Base-by-base conservation (phyloP, 2,797 vertebrate species). In the Karalla daura region DNA sequence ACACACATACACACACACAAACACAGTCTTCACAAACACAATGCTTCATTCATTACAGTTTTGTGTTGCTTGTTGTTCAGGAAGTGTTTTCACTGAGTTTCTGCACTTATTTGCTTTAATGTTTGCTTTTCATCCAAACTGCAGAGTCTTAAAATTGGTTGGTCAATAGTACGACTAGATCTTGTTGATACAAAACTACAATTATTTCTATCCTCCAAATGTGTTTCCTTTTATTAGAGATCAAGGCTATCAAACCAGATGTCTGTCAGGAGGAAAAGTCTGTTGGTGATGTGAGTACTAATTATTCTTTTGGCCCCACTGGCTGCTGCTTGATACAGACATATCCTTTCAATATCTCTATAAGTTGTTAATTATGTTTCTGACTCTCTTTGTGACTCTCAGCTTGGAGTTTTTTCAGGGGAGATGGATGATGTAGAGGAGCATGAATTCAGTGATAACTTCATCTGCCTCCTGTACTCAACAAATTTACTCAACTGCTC, bases 401-500 rank as follows among this genome's bases (percentile, higher is more conserved):
- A 87, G 81, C 0, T 67, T 1, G 0, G 2, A 14, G 3, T 0
- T 10, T n/a, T 33, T 7, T 0, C 25, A 17, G n/a, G 0, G 7
- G 0, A 3, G 1, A 1, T 0, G 0, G 0, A 7, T 1, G 0
- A 2, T 0, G 2, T 2, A 0, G 2, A 28, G 0, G 0, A 3
- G 1, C 7, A 0, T 0, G 2, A 20, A 0, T 0, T 49, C 2
- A 1, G 7, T 0, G 7, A 49, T 2, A 32, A 18, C 4, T 44
- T 77, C 13, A 15, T 0, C 27, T 92, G 91, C 71, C 2, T 70
- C 17, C 46, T 86, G 61, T 60, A 78, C 51, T 60, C 72, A 15
- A 69, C 36, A 30, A 55, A 84, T 25, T 0, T 5, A 0, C 68
- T 92, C 36, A 87, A 80, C 80, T 92, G 91, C 73, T 88, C 86